Evolutionary conservation across 2,113 vertebrate species (phyloP), one percentile per base, ranked within the genome.

Genomic region (Onychostruthus taczanowskii): DNA sequence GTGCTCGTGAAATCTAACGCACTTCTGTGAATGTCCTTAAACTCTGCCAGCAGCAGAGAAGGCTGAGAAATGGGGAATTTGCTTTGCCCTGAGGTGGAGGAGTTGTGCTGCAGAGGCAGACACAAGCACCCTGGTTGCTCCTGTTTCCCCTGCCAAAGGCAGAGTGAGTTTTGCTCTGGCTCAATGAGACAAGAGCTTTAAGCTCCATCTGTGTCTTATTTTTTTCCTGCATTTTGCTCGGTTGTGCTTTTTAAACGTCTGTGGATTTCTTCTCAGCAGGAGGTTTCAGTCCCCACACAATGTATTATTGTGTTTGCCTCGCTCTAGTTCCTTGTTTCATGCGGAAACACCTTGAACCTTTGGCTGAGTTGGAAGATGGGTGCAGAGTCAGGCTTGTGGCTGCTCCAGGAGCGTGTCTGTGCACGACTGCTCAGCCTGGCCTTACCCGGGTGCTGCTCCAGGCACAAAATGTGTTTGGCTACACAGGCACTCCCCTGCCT

Each of bases 331-430:
- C 95, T 92, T 3, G 79, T 92, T 90, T 56, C 2, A 46, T 93
- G 92, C 61, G 95, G 93, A 94, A 95, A 90, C 87, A 92, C 94
- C 90, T 94, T 90, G 93, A 90, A 94, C 92, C 87, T 94, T 72
- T 84, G 93, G 68, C 90, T 58, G 94, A 84, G 84, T 31, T 91
- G 94, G 95, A 35, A 95, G 91, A 3, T 61, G 84, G 93, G 82
- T 74, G 84, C 86, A 30, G 84, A 90, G 73, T 53, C 73, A 18
- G 92, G 73, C 58, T 49, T 37, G 2, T 9, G 49, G 87, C 77
- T 52, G 92, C 35, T 92, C 27, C 86, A 41, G 90, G 79, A 77
- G 13, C 90, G 1, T 37, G 95, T 78, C 85, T 0, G 2, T 56
- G 83, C 95, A 64, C 0, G 39, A 49, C 76, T 74, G 49, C 7